Conservation (phyloP, 1,140 invertebrate genomes). For the Phymastichus coffea region DNA sequence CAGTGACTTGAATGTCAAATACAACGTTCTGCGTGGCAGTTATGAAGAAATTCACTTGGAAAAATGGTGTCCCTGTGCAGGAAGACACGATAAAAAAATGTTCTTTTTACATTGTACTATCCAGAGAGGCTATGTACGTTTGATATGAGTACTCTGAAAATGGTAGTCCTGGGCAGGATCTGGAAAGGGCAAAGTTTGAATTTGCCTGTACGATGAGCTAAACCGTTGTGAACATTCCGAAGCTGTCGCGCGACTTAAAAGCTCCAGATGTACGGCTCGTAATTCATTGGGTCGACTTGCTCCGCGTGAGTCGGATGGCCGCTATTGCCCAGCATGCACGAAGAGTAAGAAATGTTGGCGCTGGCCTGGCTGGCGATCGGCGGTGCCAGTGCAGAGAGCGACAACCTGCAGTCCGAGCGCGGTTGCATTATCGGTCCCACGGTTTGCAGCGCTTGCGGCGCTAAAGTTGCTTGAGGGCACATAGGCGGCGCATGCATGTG, state of each 20-base stretch:
- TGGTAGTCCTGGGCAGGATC: too few relatives aligned
- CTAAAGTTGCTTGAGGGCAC: constrained; percentile 29
- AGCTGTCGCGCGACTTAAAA: constrained; percentile 40
- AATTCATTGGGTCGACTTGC: constrained; percentile 50
- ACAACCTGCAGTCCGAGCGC: constrained; percentile 47
- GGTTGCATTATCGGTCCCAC: constrained; percentile 46
- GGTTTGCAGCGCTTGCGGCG: constrained; percentile 34
- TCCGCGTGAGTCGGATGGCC: constrained; percentile 48
- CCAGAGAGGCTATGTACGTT: background rate
- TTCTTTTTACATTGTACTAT: constrained; percentile 6
- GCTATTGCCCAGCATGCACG: constrained; percentile 47
- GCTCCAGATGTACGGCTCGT: constrained; percentile 54
- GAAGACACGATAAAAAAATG: background rate
- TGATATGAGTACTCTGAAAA: background rate
- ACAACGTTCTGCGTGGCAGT: too few relatives aligned
- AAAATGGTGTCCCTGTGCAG: background rate
- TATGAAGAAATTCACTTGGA: background rate
- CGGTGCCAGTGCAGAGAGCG: constrained; percentile 34
- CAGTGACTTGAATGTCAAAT: too few relatives aligned
- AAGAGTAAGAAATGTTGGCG: constrained; percentile 39
- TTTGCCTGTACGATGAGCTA: too few relatives aligned
- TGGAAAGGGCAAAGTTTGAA: too few relatives aligned
- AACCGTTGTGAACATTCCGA: too few relatives aligned
- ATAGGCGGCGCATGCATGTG: constrained; percentile 17
- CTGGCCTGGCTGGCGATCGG: background rate